Evolutionary conservation across 2,888 invertebrate genomes (phyloP).

Genomic region (Catocala nupta): DNA sequence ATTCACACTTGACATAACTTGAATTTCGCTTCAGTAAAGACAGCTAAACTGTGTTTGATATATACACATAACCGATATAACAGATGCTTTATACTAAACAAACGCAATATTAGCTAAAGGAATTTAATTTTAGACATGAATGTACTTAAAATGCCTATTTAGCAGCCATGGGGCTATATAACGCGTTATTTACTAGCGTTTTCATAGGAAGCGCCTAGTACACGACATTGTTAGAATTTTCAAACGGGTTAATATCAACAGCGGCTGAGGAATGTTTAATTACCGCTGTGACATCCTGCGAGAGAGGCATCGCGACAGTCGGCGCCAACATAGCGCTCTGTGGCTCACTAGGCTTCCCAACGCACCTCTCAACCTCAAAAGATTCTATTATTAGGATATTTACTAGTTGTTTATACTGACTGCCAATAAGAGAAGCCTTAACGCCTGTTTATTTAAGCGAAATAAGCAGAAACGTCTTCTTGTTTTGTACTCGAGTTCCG

Average conservation of each 20-base stretch:
- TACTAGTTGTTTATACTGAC: background rate
- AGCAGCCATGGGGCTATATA: constrained; percentile 20
- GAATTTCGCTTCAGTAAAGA: too few species aligned
- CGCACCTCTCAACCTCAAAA: constrained; percentile 22
- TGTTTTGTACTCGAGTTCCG: background rate
- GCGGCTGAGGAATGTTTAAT: constrained; percentile 79
- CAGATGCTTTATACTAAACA: background rate
- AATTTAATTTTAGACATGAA: constrained; percentile 45
- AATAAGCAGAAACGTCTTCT: background rate
- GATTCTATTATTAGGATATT: constrained; percentile 13
- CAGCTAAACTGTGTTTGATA: background rate
- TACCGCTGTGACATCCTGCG: constrained; percentile 73
- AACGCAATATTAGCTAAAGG: constrained; percentile 18
- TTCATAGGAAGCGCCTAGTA: constrained; percentile 68
- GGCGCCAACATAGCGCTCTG: constrained; percentile 51
- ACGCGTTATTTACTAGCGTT: constrained; percentile 51
- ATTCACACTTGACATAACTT: too few species aligned
- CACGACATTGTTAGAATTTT: constrained; percentile 81
- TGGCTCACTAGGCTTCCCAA: constrained; percentile 48
- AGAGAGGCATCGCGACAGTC: constrained; percentile 52
- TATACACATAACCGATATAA: background rate
- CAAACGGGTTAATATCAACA: constrained; percentile 78
- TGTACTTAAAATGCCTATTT: constrained; percentile 45
- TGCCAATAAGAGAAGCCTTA: too few species aligned
- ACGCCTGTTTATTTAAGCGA: background rate